Evolutionary conservation across 2,888 invertebrate species (phyloP).

Genomic region (Andrena marginata): DNA sequence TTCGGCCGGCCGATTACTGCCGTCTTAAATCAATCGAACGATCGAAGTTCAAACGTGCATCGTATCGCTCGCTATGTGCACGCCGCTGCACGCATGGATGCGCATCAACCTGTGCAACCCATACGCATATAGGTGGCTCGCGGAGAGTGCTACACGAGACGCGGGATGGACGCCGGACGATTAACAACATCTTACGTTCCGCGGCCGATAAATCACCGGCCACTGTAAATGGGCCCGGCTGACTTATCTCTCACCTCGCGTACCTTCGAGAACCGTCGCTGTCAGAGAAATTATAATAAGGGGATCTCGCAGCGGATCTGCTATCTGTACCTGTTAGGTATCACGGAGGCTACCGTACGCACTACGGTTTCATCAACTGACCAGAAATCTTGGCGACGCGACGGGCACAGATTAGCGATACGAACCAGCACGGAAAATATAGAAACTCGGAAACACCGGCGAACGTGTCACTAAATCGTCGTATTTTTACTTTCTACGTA

Average conservation of each 20-base stretch:
- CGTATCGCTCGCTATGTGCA: conserved; percentile 15
- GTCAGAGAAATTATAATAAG: conserved; percentile 46
- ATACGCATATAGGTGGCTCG: conserved; percentile 1
- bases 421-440: neutral
- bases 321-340: conserved; percentile 24
- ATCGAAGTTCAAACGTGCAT: conserved; percentile 54
- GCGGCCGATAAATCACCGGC: conserved; percentile 57
- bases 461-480: neutral
- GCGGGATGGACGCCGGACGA: conserved; percentile 51
- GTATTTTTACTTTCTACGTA: neutral
- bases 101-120: neutral
- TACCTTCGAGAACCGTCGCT: conserved; percentile 26
- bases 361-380: neutral
- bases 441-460: neutral
- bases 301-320: neutral
- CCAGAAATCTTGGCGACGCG: neutral
- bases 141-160: conserved; percentile 31
- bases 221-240: conserved; percentile 61
- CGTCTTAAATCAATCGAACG: conserved; percentile 77
- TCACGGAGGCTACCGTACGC: conserved; percentile 21
- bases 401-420: neutral
- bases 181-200: conserved; percentile 65
- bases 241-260: conserved; percentile 57
- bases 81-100: neutral
- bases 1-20: conserved; percentile 73